Percentiles rank a stretch among this genome's conserved stretches.
These are phyloP conservation scores for Sarcophaga variegata DNA, from an alignment of 2,888 invertebrate species.

Conservation along the genomic window DNA sequence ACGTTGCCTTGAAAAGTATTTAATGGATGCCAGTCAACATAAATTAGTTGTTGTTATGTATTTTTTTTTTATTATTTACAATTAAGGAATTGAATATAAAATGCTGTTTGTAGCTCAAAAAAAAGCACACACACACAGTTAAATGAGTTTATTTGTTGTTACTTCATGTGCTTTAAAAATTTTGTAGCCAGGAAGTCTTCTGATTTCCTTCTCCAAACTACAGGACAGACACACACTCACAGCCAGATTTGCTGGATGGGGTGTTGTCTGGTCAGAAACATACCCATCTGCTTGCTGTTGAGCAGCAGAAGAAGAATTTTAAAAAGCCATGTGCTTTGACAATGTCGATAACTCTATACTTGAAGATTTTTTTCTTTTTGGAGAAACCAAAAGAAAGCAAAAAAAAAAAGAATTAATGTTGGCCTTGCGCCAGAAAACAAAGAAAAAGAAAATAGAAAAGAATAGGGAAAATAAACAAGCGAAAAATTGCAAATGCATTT, in stretches of 20 bases:
- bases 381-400: not conserved
- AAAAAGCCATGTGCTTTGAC: constrained; percentile 31
- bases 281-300: constrained; percentile 58
- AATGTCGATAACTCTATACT: constrained; percentile 44
- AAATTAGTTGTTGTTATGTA: no score
- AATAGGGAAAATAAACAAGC: constrained; percentile 22
- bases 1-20: no score
- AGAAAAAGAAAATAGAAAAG: not conserved
- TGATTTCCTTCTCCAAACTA: constrained; percentile 18
- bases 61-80: no score
- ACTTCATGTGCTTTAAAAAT: constrained; percentile 8
- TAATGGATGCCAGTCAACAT: no score
- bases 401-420: constrained; percentile 40
- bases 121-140: constrained; percentile 8
- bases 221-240: not conserved
- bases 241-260: constrained; percentile 2
- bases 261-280: constrained; percentile 47
- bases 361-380: not conserved
- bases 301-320: constrained; percentile 29
- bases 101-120: constrained; percentile 13
- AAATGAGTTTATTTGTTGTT: constrained; percentile 43
- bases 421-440: constrained; percentile 59
- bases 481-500: constrained; percentile 9
- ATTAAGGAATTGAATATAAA: no score
- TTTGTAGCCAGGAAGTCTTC: constrained; percentile 48